Percentiles rank a stretch among this genome's conserved stretches.
These are phyloP conservation scores for Dolichoris vasculosae DNA, from an alignment of 1,140 invertebrate species.

Conservation along the genomic window DNA sequence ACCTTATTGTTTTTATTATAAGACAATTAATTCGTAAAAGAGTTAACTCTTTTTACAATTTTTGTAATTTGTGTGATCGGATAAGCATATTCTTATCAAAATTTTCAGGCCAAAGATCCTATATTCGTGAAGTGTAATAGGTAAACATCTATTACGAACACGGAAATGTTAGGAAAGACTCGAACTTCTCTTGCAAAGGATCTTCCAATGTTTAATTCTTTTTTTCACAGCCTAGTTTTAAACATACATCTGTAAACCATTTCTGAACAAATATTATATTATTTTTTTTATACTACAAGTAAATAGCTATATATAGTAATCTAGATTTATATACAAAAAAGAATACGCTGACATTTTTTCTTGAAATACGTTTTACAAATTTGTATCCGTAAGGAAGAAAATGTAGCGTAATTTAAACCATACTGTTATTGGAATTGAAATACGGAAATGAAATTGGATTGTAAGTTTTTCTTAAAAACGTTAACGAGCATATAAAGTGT, in stretches of 20 bases:
- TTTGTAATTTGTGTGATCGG: background rate
- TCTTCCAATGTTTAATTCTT: constrained; percentile 15
- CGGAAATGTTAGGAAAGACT: constrained; percentile 17
- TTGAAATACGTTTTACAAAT: background rate
- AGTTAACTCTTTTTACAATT: constrained; percentile 8
- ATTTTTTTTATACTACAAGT: constrained; percentile 14
- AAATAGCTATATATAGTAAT: constrained; percentile 24
- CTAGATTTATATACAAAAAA: constrained; percentile 29
- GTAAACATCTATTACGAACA: constrained; percentile 37
- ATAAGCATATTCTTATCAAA: background rate
- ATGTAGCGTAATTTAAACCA: background rate
- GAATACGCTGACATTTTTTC: background rate
- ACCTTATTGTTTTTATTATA: constrained; percentile 24
- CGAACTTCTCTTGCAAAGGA: background rate
- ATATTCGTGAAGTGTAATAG: constrained; percentile 63
- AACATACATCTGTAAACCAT: constrained; percentile 26
- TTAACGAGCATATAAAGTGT: background rate
- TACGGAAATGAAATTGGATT: background rate
- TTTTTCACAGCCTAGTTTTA: constrained; percentile 43
- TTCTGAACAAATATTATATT: constrained; percentile 31
- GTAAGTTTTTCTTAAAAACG: background rate
- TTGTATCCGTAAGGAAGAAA: background rate
- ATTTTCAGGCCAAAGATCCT: constrained; percentile 53
- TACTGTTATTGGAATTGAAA: background rate
- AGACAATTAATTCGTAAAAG: constrained; percentile 13